Conservation (phyloP, 1,140 invertebrate species). For the Nomia melanderi region DNA sequence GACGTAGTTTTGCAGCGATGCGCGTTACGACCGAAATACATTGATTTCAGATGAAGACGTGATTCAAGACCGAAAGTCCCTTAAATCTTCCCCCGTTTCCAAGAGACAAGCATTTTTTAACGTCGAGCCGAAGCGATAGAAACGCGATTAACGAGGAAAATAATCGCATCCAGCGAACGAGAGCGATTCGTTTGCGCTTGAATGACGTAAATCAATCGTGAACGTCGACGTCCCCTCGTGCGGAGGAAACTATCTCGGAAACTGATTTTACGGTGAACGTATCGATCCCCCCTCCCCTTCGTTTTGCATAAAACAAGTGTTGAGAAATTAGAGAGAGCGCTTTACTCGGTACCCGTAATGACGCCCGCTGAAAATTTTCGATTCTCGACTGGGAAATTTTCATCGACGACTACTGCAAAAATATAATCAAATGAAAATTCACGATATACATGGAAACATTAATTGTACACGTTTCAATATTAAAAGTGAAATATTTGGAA, state of each 20-base stretch:
- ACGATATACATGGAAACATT: too few relatives aligned
- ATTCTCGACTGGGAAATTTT: too few relatives aligned
- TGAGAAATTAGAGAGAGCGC: background rate
- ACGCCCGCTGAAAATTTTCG: too few relatives aligned
- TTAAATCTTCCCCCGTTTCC: background rate
- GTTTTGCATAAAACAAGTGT: background rate
- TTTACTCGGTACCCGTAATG: background rate
- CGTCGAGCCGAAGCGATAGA: background rate
- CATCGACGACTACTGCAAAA: too few relatives aligned
- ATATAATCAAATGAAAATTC: too few relatives aligned
- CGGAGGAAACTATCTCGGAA: background rate
- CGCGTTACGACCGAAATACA: too few relatives aligned
- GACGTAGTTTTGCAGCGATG: too few relatives aligned
- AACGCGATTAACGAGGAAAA: constrained; percentile 2
- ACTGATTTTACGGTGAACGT: constrained; percentile 1
- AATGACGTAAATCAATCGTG: constrained; percentile 15
- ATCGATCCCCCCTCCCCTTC: background rate
- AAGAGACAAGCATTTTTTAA: background rate
- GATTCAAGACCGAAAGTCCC: background rate
- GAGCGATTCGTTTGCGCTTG: background rate
- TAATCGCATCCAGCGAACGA: constrained; percentile 22
- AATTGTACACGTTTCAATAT: too few relatives aligned
- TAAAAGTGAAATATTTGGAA: too few relatives aligned
- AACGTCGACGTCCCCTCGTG: background rate
- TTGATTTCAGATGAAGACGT: background rate